phyloP scores from a whole-genome alignment of 2,797 vertebrate genomes.

The Ptychadena robeensis region DNA sequence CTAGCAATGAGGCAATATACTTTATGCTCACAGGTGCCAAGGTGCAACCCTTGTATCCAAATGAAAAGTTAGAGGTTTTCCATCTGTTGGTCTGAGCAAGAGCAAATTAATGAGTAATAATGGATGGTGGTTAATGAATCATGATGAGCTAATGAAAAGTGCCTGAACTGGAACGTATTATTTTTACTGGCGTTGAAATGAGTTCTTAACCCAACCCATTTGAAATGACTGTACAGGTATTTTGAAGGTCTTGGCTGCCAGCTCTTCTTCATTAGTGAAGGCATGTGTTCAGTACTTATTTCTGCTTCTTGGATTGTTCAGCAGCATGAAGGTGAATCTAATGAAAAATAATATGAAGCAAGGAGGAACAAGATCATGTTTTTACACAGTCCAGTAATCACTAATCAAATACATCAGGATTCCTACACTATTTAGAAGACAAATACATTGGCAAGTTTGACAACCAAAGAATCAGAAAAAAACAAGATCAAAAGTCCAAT shows the following conservation, averaged over 20 bases:
- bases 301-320: background rate
- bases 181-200: slow-evolving; percentile 31
- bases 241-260: slow-evolving; percentile 16
- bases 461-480: background rate
- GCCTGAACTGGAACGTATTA: slow-evolving; percentile 43
- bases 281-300: slow-evolving; percentile 24
- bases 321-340: slow-evolving; percentile 13
- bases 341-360: slow-evolving; percentile 1
- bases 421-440: too few species aligned
- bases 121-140: slow-evolving; percentile 42
- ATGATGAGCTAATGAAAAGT: slow-evolving; percentile 38
- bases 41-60: slow-evolving; percentile 22
- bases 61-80: slow-evolving; percentile 25
- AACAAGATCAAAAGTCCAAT: background rate
- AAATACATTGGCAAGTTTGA: too few species aligned
- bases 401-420: background rate
- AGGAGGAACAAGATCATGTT: background rate
- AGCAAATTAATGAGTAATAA: slow-evolving; percentile 40
- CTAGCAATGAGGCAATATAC: background rate
- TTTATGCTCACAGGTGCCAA: slow-evolving; percentile 16
- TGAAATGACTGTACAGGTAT: slow-evolving; percentile 26
- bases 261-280: slow-evolving; percentile 27
- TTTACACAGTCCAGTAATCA: background rate
- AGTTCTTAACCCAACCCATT: slow-evolving; percentile 29
- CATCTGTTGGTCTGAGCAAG: slow-evolving; percentile 17